phyloP scores from a whole-genome alignment of 2,888 invertebrate species.

The Eudemis profundana region DNA sequence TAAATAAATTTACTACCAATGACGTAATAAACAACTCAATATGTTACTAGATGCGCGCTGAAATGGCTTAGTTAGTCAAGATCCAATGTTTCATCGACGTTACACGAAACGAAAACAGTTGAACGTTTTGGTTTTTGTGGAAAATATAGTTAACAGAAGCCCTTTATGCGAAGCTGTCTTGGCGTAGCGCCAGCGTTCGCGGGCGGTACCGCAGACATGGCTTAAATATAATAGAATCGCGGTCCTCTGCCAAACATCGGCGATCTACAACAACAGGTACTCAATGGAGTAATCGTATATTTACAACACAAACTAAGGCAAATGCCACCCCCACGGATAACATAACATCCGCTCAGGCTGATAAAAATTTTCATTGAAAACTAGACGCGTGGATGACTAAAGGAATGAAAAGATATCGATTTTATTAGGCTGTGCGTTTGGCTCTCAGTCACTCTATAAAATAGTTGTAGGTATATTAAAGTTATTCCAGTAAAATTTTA shows the following conservation, averaged over 20 bases:
- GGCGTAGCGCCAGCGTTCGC: conserved; percentile 27
- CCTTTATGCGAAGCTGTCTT: conserved; percentile 23
- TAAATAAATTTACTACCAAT: conserved; percentile 33
- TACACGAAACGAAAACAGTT: conserved; percentile 1
- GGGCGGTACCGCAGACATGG: conserved; percentile 20
- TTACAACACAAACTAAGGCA: background rate
- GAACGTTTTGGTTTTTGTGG: conserved; percentile 22
- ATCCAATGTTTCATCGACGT: conserved; percentile 5
- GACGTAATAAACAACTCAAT: conserved; percentile 36
- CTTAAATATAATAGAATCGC: conserved; percentile 35
- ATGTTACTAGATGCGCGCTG: conserved; percentile 32
- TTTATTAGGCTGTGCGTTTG: too few relatives aligned
- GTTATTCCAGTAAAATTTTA: too few relatives aligned
- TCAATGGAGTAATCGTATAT: conserved; percentile 10
- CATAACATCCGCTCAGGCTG: background rate
- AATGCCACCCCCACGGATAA: background rate
- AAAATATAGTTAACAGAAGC: conserved; percentile 20
- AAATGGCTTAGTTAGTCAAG: conserved; percentile 18
- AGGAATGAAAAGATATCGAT: too few relatives aligned
- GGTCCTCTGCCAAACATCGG: conserved; percentile 34
- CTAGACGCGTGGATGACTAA: too few relatives aligned
- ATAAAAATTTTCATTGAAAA: background rate
- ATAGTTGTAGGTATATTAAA: too few relatives aligned
- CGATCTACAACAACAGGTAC: conserved; percentile 10
- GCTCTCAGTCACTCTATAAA: too few relatives aligned